Evolutionary conservation across 1,140 invertebrate species (phyloP).

Genomic region (Halictus rubicundus): DNA sequence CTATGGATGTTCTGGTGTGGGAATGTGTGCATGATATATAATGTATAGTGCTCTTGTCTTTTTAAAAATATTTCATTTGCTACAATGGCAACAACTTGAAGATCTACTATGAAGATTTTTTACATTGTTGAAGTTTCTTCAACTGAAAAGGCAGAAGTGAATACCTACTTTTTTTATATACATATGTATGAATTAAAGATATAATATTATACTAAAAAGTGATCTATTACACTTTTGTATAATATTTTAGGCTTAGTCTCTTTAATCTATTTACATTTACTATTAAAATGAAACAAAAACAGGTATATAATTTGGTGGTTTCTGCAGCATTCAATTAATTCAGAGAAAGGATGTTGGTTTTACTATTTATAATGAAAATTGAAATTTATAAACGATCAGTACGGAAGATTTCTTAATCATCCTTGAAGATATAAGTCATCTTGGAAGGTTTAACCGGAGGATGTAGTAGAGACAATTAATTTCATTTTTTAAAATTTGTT

Average conservation of each 20-base stretch:
- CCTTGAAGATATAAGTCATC: constrained; percentile 22
- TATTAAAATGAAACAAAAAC: too few relatives aligned
- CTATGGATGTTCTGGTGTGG: background rate
- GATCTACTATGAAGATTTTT: background rate
- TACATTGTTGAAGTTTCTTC: background rate
- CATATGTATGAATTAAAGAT: too few relatives aligned
- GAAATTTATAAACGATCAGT: too few relatives aligned
- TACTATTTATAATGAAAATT: too few relatives aligned
- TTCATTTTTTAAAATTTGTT: background rate
- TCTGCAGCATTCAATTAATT: background rate
- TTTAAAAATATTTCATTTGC: background rate
- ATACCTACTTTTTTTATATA: too few relatives aligned
- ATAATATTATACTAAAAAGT: too few relatives aligned
- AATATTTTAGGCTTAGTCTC: too few relatives aligned
- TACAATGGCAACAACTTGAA: background rate
- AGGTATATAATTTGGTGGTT: background rate
- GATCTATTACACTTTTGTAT: too few relatives aligned
- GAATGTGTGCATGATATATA: constrained; percentile 16
- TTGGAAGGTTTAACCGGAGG: background rate
- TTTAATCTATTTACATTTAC: too few relatives aligned
- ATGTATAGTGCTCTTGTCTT: background rate
- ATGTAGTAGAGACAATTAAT: background rate
- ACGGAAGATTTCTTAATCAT: background rate
- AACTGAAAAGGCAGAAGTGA: background rate
- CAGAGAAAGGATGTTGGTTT: background rate